Conservation (phyloP, 2,888 invertebrate species). For the Uloborus plumipes region DNA sequence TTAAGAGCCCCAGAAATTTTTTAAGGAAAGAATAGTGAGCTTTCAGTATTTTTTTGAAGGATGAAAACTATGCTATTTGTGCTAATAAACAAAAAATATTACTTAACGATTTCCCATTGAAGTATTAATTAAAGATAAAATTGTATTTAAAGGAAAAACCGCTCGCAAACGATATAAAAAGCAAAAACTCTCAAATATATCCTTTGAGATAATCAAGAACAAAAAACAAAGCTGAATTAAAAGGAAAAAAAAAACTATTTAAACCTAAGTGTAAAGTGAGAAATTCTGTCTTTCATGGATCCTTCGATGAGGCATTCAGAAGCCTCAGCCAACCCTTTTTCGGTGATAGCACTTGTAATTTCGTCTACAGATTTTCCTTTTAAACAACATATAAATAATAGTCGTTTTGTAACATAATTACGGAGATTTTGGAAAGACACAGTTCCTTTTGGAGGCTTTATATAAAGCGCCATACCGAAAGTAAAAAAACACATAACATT, state of each 20-base stretch:
- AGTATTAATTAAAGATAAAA: no score
- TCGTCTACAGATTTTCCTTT: conserved; percentile 17
- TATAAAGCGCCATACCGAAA: conserved; percentile 44
- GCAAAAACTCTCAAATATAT: no score
- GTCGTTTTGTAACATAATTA: conserved; percentile 29
- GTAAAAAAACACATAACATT: not conserved
- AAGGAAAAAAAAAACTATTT: not conserved
- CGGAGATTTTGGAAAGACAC: conserved; percentile 29
- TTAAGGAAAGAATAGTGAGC: no score
- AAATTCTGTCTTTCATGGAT: conserved; percentile 42
- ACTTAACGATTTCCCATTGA: no score
- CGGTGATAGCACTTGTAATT: conserved; percentile 2
- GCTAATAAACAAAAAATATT: no score
- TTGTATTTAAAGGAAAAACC: no score
- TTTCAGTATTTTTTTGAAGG: no score
- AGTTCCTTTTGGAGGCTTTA: conserved; percentile 46
- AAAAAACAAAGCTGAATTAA: not conserved
- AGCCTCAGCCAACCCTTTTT: not conserved
- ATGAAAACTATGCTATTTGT: no score
- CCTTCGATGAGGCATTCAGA: conserved; percentile 54
- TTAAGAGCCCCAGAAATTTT: no score
- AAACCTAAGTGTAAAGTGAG: conserved; percentile 35
- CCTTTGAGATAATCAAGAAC: not conserved
- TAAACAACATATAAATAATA: conserved; percentile 29
- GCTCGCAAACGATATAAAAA: not conserved